phyloP scores from a whole-genome alignment of 2,888 invertebrate species.

The Plemyria rubiginata region DNA sequence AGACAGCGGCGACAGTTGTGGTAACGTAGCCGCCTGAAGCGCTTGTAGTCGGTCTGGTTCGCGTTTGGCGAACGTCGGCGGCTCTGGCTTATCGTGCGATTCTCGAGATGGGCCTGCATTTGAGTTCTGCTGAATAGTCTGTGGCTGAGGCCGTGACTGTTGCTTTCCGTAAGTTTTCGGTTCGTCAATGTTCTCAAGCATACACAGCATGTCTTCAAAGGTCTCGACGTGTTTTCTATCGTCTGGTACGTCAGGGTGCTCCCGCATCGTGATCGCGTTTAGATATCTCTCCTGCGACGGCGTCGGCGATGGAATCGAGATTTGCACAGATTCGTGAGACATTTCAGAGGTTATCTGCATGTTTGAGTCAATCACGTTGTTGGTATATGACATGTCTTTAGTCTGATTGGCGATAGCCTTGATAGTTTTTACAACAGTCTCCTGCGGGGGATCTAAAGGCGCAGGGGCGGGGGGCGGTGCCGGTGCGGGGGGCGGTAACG shows the following conservation, averaged over 20 bases:
- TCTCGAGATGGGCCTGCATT: slow-evolving; percentile 29
- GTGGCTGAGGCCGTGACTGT: slow-evolving; percentile 43
- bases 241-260: slow-evolving; percentile 79
- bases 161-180: slow-evolving; percentile 30
- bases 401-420: slow-evolving; percentile 84
- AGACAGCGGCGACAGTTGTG: slow-evolving; percentile 89
- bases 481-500: slow-evolving; percentile 47
- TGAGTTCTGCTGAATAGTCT: slow-evolving; percentile 49
- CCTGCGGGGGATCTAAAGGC: slow-evolving; percentile 38
- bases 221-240: slow-evolving; percentile 86
- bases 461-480: slow-evolving; percentile 39
- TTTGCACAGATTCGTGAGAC: slow-evolving; percentile 87
- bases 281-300: slow-evolving; percentile 87
- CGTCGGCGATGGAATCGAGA: slow-evolving; percentile 87
- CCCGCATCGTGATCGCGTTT: slow-evolving; percentile 86
- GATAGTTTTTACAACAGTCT: slow-evolving; percentile 80
- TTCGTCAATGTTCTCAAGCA: slow-evolving; percentile 86
- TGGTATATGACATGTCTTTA: slow-evolving; percentile 67
- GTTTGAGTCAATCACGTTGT: slow-evolving; percentile 79
- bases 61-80: slow-evolving; percentile 60
- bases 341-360: slow-evolving; percentile 83
- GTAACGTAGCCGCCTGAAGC: slow-evolving; percentile 83
- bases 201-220: slow-evolving; percentile 88
- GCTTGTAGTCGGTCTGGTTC: slow-evolving; percentile 64
- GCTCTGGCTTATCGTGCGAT: slow-evolving; percentile 50